Conservation (phyloP, 2,113 vertebrate species). For the Varanus salvator region DNA sequence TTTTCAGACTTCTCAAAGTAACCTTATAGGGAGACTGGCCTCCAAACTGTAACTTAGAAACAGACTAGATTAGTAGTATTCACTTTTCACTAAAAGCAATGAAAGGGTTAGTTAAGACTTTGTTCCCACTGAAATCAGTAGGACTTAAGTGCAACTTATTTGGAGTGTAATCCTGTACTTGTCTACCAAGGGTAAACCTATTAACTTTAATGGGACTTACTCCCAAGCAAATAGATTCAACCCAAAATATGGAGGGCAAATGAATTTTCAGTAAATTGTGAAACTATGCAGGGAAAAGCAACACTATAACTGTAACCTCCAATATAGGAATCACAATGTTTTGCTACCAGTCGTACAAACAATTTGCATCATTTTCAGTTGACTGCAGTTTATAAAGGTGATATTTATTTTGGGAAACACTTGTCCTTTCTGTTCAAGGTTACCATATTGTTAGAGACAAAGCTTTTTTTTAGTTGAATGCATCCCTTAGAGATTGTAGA, state of each 20-base stretch:
- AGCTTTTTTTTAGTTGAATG: not conserved
- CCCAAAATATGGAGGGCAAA: not conserved
- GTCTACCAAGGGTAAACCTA: not conserved
- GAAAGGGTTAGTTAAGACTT: not conserved
- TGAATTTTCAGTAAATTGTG: not conserved
- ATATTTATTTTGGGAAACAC: not conserved
- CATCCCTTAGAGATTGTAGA: not conserved
- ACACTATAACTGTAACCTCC: not conserved
- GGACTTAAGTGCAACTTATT: not conserved
- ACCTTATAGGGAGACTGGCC: not conserved
- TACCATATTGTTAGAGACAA: not conserved
- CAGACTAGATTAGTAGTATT: not conserved
- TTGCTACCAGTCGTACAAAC: not conserved
- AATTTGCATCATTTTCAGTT: not conserved
- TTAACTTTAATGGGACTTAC: not conserved
- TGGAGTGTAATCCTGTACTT: not conserved
- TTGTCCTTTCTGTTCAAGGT: not conserved
- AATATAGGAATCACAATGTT: not conserved
- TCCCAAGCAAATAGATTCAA: not conserved
- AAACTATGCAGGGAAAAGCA: not conserved
- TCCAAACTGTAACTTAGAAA: not conserved
- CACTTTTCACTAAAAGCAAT: not conserved
- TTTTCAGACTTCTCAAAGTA: not conserved
- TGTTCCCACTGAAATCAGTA: not conserved
- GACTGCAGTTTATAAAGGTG: not conserved